phyloP scores from a whole-genome alignment of 1,140 invertebrate species.

The Hyphantria cunea region DNA sequence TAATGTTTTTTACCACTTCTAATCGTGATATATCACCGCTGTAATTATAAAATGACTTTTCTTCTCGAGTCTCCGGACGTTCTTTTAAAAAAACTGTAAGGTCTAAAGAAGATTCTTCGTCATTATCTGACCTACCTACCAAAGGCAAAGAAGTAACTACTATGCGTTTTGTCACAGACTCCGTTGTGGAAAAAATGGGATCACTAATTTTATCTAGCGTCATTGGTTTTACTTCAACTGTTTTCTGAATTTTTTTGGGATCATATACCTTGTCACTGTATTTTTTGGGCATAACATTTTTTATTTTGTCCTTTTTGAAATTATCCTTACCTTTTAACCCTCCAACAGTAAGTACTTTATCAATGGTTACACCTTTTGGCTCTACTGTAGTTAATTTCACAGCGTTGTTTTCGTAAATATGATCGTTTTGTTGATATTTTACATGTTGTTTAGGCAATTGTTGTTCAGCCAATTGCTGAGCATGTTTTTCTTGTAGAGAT shows the following conservation, averaged over 20 bases:
- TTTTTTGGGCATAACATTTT: constrained; percentile 61
- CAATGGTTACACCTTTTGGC: constrained; percentile 13
- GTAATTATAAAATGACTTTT: constrained; percentile 27
- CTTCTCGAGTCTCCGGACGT: constrained; percentile 13
- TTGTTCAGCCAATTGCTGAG: constrained; percentile 65
- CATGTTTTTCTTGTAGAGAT: constrained; percentile 76
- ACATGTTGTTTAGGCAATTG: constrained; percentile 41
- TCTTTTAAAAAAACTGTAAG: constrained; percentile 62
- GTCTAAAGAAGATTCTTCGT: constrained; percentile 60
- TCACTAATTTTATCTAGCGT: constrained; percentile 22
- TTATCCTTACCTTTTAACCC: constrained; percentile 35
- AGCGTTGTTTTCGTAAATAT: constrained; percentile 20
- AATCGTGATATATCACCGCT: constrained; percentile 35
- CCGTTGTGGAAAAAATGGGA: constrained; percentile 19
- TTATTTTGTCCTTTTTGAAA: constrained; percentile 46
- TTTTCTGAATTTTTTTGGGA: constrained; percentile 39
- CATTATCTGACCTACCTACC: constrained; percentile 27
- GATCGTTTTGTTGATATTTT: constrained; percentile 37
- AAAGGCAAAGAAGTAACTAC: constrained; percentile 29
- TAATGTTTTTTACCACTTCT: constrained; percentile 42
- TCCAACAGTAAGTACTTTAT: constrained; percentile 20
- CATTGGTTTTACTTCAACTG: constrained; percentile 25
- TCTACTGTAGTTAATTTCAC: constrained; percentile 32
- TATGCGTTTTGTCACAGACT: constrained; percentile 14
- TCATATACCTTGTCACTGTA: constrained; percentile 57